Conservation (phyloP, 2,113 vertebrate species). For the Sinocyclocheilus anshuiensis region DNA sequence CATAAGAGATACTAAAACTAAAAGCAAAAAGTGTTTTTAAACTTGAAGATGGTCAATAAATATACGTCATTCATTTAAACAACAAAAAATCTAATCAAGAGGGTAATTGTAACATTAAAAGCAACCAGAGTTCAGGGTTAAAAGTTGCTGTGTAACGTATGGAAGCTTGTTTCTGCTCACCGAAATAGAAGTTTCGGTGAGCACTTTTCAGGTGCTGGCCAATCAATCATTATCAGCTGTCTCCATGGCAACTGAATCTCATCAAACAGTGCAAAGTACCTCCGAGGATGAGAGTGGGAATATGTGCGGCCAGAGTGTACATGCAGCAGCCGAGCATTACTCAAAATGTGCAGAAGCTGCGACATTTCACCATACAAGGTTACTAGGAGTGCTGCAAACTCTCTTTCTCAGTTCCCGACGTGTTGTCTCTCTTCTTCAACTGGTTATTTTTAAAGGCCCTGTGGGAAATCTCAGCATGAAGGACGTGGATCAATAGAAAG, state of each 20-base stretch:
- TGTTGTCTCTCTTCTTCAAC: slow-evolving; percentile 14
- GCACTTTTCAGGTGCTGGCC: slow-evolving; percentile 41
- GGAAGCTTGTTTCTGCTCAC: too few relatives aligned
- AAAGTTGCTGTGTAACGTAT: too few relatives aligned
- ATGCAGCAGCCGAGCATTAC: background rate
- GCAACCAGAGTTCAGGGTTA: too few relatives aligned
- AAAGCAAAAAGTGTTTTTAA: background rate
- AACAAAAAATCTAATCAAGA: too few relatives aligned
- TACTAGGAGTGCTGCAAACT: background rate
- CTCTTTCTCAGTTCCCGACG: background rate
- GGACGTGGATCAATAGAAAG: slow-evolving; percentile 37
- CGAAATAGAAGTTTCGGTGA: slow-evolving; percentile 44
- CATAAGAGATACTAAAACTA: background rate
- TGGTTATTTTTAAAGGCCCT: slow-evolving; percentile 56
- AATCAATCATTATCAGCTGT: slow-evolving; percentile 52
- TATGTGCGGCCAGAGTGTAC: background rate
- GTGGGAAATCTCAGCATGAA: slow-evolving; percentile 47
- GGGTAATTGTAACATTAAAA: too few relatives aligned
- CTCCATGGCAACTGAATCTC: slow-evolving; percentile 57
- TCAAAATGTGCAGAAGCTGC: slow-evolving; percentile 12
- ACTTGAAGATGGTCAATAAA: background rate
- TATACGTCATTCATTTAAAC: background rate
- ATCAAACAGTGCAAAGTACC: slow-evolving; percentile 42
- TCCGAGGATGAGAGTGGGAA: slow-evolving; percentile 24
- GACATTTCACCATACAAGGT: slow-evolving; percentile 6